Evolutionary conservation across 2,113 vertebrate genomes (phyloP).

Genomic region (Octodon degus): DNA sequence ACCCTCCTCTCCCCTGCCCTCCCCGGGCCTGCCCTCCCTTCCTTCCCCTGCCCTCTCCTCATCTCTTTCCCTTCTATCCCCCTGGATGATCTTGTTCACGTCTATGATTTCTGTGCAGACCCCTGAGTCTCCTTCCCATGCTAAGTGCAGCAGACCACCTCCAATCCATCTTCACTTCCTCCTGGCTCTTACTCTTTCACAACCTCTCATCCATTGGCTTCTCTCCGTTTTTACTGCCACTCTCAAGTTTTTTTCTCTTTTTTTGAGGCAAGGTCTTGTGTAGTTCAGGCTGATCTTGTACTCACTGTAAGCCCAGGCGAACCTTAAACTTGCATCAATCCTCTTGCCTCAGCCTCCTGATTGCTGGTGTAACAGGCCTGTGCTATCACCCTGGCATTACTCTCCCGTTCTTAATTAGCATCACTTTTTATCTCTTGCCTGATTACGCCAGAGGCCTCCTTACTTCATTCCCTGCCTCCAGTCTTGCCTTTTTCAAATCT

Average conservation of each 20-base stretch:
- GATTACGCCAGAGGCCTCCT: neutral
- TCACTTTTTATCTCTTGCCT: neutral
- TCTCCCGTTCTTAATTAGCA: neutral
- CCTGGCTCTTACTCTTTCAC: neutral
- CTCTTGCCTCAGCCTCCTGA: neutral
- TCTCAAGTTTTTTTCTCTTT: neutral
- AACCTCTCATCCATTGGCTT: neutral
- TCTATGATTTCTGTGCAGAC: neutral
- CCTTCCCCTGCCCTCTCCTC: too few species aligned
- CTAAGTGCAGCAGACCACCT: neutral
- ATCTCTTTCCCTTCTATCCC: neutral
- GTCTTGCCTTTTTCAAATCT: neutral
- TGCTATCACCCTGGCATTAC: neutral
- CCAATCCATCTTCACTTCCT: neutral
- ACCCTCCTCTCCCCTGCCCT: neutral
- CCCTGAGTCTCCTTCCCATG: neutral
- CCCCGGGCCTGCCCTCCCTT: neutral
- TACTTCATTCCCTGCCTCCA: neutral
- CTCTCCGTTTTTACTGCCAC: neutral
- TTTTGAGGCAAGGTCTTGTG: too few species aligned
- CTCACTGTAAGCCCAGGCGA: neutral
- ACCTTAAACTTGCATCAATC: neutral
- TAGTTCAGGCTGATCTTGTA: too few species aligned
- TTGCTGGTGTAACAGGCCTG: neutral
- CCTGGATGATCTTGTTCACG: neutral